phyloP scores from a whole-genome alignment of 2,113 vertebrate species.

The Ophthalmolycus amberensis region DNA sequence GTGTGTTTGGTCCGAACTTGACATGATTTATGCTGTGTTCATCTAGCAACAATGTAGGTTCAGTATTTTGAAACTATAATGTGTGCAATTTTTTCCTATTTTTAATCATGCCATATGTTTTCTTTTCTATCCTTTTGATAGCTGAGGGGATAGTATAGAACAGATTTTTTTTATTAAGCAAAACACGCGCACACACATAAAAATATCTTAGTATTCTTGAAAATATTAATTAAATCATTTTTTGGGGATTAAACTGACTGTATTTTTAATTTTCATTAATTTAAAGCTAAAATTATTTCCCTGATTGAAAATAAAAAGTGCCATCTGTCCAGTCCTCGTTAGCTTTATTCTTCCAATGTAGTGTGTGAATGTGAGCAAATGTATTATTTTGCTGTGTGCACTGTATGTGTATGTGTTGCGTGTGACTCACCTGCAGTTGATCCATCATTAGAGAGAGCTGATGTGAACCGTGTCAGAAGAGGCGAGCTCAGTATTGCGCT shows the following conservation, averaged over 20 bases:
- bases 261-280: not conserved
- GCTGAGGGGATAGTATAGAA: not conserved
- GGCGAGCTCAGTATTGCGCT: constrained; percentile 58
- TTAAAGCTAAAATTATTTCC: not conserved
- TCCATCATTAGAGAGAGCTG: constrained; percentile 64
- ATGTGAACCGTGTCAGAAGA: constrained; percentile 66
- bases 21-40: not conserved
- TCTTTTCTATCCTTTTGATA: not conserved
- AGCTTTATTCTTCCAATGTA: not conserved
- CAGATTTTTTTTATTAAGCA: not conserved
- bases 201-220: not conserved
- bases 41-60: not conserved
- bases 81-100: not conserved
- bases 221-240: not conserved
- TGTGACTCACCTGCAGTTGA: constrained; percentile 39
- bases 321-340: not conserved
- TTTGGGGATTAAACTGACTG: not conserved
- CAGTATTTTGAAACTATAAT: not conserved
- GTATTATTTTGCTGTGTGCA: not conserved
- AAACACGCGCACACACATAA: not conserved
- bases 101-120: not conserved
- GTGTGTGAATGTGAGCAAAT: constrained; percentile 1
- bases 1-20: not conserved
- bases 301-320: not conserved
- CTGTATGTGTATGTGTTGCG: constrained; percentile 8